Percentiles rank a stretch among this genome's conserved stretches.
Evolutionary conservation across 1,140 invertebrate genomes (phyloP).

Genomic region (Micrasema minimum): DNA sequence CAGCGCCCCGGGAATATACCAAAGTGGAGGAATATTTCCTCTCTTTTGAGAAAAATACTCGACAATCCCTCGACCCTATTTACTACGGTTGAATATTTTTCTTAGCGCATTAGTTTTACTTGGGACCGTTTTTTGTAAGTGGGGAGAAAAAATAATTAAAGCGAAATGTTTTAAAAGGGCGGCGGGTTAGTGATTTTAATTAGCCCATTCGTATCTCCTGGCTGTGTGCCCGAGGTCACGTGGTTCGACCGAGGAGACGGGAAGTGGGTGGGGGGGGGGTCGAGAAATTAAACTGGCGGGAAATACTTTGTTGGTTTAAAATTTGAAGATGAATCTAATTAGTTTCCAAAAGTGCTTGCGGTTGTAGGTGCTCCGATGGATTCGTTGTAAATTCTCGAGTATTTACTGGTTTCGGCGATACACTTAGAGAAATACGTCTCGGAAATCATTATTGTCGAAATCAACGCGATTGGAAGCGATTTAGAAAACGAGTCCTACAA

Average conservation of each 20-base stretch:
- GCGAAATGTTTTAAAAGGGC: conserved; percentile 42
- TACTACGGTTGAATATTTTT: neutral
- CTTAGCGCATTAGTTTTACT: neutral
- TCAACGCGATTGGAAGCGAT: conserved; percentile 3
- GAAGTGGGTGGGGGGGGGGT: neutral
- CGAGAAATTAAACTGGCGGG: conserved; percentile 24
- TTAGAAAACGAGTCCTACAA: conserved; percentile 1
- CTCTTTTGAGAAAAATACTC: neutral
- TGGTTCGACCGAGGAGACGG: neutral
- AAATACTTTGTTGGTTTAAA: conserved; percentile 14
- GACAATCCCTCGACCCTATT: neutral
- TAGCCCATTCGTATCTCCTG: conserved; percentile 49
- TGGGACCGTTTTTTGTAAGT: conserved; percentile 9
- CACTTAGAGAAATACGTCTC: neutral
- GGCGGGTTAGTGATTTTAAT: conserved; percentile 48
- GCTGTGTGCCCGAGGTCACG: conserved; percentile 28
- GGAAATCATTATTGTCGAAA: neutral
- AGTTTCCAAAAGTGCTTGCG: conserved; percentile 1
- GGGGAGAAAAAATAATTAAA: conserved; percentile 47
- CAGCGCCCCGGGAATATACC: neutral
- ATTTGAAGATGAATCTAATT: conserved; percentile 19
- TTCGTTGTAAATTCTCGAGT: neutral
- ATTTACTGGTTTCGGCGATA: neutral
- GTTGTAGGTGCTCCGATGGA: neutral
- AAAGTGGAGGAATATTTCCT: conserved; percentile 3